Percentiles rank a stretch among this genome's conserved stretches.
These are phyloP conservation scores for Urocolius indicus DNA, from an alignment of 2,113 vertebrate genomes.

Conservation along the genomic window DNA sequence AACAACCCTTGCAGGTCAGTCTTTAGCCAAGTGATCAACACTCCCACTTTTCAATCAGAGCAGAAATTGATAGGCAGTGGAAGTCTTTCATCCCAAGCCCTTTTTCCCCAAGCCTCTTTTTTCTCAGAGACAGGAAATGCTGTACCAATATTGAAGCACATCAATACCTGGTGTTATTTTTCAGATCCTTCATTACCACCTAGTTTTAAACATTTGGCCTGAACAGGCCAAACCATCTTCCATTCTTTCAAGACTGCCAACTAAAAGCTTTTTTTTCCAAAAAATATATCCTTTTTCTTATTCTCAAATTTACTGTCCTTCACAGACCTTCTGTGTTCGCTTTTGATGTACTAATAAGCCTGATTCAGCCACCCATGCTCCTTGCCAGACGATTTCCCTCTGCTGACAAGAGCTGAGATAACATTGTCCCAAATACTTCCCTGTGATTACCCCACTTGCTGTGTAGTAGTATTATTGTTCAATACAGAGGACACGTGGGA, in stretches of 20 bases:
- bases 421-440: background rate
- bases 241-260: background rate
- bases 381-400: background rate
- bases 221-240: background rate
- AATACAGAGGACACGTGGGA: background rate
- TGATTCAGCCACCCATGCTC: rapidly evolving
- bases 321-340: background rate
- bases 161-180: background rate
- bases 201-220: background rate
- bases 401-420: background rate
- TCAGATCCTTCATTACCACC: background rate
- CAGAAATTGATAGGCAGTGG: background rate
- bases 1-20: background rate
- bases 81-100: background rate
- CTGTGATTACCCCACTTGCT: rapidly evolving
- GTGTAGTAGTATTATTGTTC: background rate
- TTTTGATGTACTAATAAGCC: background rate
- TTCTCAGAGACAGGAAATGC: background rate
- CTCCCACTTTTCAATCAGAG: background rate
- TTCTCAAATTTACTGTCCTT: background rate
- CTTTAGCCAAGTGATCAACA: background rate
- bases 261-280: background rate
- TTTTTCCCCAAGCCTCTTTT: background rate
- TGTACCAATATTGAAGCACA: background rate
- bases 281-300: background rate